These are phyloP conservation scores for Tapera naevia DNA, from an alignment of 2,797 vertebrate genomes.

Conservation along the genomic window DNA sequence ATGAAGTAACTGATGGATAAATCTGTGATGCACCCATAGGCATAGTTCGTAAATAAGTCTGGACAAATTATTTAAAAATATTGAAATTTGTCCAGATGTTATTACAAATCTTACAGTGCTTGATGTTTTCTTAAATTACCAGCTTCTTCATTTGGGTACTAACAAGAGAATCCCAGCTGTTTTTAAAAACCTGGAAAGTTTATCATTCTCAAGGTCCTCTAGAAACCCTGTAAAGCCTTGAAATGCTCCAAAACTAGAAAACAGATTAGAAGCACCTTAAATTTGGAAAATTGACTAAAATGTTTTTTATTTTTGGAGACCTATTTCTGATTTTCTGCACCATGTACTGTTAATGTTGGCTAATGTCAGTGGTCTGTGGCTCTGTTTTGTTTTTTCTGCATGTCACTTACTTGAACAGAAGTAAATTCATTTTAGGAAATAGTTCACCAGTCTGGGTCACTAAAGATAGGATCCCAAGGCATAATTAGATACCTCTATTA, in stretches of 20 bases:
- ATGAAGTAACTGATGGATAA: neutral
- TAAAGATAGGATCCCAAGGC: neutral
- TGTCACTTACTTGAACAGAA: neutral
- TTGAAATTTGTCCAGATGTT: neutral
- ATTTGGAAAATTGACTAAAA: neutral
- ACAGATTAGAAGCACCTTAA: neutral
- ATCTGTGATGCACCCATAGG: neutral
- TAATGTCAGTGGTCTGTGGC: neutral
- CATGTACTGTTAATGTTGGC: neutral
- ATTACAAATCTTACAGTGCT: neutral
- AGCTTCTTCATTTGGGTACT: neutral
- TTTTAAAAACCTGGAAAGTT: neutral
- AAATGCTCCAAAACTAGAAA: neutral
- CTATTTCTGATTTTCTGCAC: neutral
- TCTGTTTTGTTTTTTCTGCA: neutral
- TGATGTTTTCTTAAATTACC: neutral
- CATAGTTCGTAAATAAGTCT: neutral
- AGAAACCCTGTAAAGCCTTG: neutral
- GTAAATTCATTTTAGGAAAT: neutral
- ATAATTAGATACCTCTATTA: neutral
- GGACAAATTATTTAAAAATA: neutral
- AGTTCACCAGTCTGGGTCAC: neutral
- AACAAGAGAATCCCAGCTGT: neutral
- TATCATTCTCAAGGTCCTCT: neutral
- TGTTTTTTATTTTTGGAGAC: neutral